These are phyloP conservation scores for Nannoperca obscura DNA, from an alignment of 2,797 vertebrate genomes.

Conservation along the genomic window DNA sequence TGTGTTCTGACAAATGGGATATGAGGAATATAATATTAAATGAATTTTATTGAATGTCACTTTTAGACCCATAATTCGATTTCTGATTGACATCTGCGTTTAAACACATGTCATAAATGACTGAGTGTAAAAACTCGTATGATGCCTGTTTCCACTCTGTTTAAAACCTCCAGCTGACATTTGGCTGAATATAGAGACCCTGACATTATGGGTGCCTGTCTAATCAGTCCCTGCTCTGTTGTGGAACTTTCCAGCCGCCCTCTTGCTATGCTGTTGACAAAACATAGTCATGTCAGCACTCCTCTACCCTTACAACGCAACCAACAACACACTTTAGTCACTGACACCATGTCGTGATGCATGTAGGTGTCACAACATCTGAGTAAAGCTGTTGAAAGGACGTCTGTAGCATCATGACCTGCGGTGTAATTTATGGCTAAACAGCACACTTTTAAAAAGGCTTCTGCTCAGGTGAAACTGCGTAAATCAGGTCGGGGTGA, in stretches of 20 bases:
- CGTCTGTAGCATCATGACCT: conserved; percentile 18
- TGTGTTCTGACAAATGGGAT: not conserved
- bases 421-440: conserved; percentile 33
- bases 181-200: conserved; percentile 29
- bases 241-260: conserved; percentile 82
- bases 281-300: conserved; percentile 71
- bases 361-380: conserved; percentile 48
- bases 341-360: conserved; percentile 41
- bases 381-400: conserved; percentile 22
- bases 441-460: conserved; percentile 5
- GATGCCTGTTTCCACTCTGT: conserved; percentile 33
- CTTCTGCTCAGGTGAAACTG: conserved; percentile 15
- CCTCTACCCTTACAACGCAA: conserved; percentile 59
- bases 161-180: conserved; percentile 41
- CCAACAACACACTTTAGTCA: conserved; percentile 71
- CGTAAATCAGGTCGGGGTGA: conserved; percentile 37
- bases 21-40: not conserved
- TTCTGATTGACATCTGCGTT: conserved; percentile 9
- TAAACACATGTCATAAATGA: conserved; percentile 29
- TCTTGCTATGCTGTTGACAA: conserved; percentile 76
- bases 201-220: conserved; percentile 54
- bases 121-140: not conserved
- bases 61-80: conserved; percentile 4
- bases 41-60: not conserved
- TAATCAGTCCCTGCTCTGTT: conserved; percentile 53